Evolutionary conservation across 2,888 invertebrate genomes (phyloP).

Genomic region (Blera fallax): DNA sequence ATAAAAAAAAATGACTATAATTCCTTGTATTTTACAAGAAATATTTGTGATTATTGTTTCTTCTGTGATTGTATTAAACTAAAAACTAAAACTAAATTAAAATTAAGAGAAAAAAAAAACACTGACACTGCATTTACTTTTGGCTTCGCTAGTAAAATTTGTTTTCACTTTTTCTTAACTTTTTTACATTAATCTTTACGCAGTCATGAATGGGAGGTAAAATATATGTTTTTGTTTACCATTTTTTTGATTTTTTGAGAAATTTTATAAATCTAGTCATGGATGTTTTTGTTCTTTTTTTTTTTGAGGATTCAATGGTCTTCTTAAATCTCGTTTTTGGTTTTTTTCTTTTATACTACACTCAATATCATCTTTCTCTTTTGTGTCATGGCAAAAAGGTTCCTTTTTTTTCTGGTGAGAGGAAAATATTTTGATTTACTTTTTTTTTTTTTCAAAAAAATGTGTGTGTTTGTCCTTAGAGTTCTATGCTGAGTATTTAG

Average conservation of each 20-base stretch:
- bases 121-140: slow-evolving; percentile 72
- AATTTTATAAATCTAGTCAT: slow-evolving; percentile 46
- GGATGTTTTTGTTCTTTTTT: slow-evolving; percentile 33
- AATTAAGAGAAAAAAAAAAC: slow-evolving; percentile 24
- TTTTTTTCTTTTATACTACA: slow-evolving; percentile 37
- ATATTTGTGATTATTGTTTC: slow-evolving; percentile 55
- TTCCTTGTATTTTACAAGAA: slow-evolving; percentile 49
- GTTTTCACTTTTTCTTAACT: slow-evolving; percentile 34
- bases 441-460: slow-evolving; percentile 43
- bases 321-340: slow-evolving; percentile 22
- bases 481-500: slow-evolving; percentile 73
- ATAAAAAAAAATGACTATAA: slow-evolving; percentile 62
- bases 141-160: slow-evolving; percentile 68
- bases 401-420: slow-evolving; percentile 23
- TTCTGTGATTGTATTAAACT: slow-evolving; percentile 65
- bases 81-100: slow-evolving; percentile 31
- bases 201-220: slow-evolving; percentile 49
- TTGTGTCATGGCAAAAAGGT: slow-evolving; percentile 49
- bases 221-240: slow-evolving; percentile 23
- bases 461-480: slow-evolving; percentile 73
- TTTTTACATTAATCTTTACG: slow-evolving; percentile 38
- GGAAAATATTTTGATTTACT: slow-evolving; percentile 41
- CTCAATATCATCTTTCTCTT: slow-evolving; percentile 26
- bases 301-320: slow-evolving; percentile 8
- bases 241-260: background rate